phyloP scores from a whole-genome alignment of 2,888 invertebrate species.

The Microctonus brassicae region DNA sequence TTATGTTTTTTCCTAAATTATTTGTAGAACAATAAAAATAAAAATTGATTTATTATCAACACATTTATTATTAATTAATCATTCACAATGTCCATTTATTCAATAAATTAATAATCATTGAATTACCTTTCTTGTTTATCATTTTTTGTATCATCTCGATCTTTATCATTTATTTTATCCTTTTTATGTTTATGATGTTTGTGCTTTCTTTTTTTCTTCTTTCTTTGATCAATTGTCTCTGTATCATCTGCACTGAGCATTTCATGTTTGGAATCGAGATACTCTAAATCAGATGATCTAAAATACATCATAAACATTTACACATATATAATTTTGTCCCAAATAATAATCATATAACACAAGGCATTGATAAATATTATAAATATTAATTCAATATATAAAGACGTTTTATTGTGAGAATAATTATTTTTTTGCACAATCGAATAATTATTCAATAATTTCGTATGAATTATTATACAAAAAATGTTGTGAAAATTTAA shows the following conservation, averaged over 20 bases:
- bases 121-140: conserved; percentile 59
- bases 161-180: conserved; percentile 61
- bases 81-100: not conserved
- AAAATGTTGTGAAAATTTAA: not conserved
- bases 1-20: conserved; percentile 63
- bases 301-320: not conserved
- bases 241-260: conserved; percentile 55
- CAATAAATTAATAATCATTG: not conserved
- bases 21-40: conserved; percentile 11
- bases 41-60: not conserved
- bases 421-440: too few species aligned
- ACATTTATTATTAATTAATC: not conserved
- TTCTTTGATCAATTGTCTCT: conserved; percentile 60
- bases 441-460: too few species aligned
- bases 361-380: not conserved
- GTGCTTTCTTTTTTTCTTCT: conserved; percentile 67
- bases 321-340: not conserved
- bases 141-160: conserved; percentile 50
- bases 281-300: conserved; percentile 60
- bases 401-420: not conserved
- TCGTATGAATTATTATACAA: not conserved
- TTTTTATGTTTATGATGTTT: conserved; percentile 68
- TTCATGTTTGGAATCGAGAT: conserved; percentile 56
- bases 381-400: not conserved
- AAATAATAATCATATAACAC: not conserved